Evolutionary conservation across 2,113 vertebrate genomes (phyloP), one percentile per base, ranked within the genome.

Genomic region (Pseudorhombus dupliciocellatus): DNA sequence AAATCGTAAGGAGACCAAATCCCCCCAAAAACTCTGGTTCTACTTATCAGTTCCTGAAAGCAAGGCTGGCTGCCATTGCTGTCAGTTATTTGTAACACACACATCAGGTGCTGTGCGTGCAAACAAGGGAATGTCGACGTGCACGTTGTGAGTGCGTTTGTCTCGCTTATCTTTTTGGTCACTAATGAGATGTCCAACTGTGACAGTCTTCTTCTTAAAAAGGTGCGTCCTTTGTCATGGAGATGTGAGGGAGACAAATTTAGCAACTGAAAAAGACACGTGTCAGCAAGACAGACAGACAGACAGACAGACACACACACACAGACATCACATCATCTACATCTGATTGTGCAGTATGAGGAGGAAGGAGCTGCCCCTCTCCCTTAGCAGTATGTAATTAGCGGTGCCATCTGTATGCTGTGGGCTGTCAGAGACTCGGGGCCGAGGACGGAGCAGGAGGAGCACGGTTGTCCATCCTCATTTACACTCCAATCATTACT

Each of bases 351-450:
- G 42, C 42, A 15, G 42, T 18, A 46, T 46, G 42, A 18, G 42
- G 15, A 46, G 15, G 42, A 16, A 46, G 42, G 42, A 46, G 42
- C 42, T 46, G 42, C 58, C 70, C 75, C 72, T 71, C 80, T 87
- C 85, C 75, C 74, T 80, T 55, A 84, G 87, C 84, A 79, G 70
- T 76, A 20, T 82, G 80, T 83, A 89, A 91, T 90, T 91, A 91
- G 87, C 81, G 28, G 59, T 80, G 84, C 85, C 90, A 89, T 90
- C 90, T 91, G 91, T 87, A 84, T 89, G 86, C 75, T 83, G 81
- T 77, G 79, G 84, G 79, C 84, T 79, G 76, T 88, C 81, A 77
- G 83, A 84, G 83, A 75, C 73, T 81, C 86, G 58, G 75, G 85
- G 87, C 82, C 85, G 88, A 91, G 67, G 85, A 81, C 78, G 56